Conservation (phyloP, 2,113 vertebrate genomes). For the Oceanodroma tethys region DNA sequence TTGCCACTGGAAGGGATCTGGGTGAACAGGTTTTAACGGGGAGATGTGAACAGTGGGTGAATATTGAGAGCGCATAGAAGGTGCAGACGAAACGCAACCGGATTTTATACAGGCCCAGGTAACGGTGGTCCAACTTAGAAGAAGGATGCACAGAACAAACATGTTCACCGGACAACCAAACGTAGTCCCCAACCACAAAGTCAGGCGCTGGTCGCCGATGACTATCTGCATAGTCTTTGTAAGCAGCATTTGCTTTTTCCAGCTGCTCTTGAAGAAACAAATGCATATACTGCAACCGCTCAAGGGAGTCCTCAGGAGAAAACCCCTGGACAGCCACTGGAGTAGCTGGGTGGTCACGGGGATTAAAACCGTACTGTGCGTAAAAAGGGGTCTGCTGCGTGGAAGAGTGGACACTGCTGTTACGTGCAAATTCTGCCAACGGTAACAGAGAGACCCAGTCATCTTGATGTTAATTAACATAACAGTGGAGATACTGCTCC, state of each 20-base stretch:
- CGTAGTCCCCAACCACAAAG: not conserved
- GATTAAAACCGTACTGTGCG: not conserved
- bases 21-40: not conserved
- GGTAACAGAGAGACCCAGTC: not conserved
- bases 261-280: not conserved
- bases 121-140: not conserved
- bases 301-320: not conserved
- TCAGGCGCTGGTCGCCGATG: not conserved
- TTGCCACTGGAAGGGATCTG: not conserved
- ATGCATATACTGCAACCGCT: not conserved
- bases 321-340: not conserved
- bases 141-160: not conserved
- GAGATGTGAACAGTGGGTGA: not conserved
- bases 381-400: not conserved
- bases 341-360: not conserved
- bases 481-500: not conserved
- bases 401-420: not conserved
- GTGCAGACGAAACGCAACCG: not conserved
- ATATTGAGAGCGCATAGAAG: not conserved
- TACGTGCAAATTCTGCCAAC: not conserved
- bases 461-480: not conserved
- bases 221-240: not conserved
- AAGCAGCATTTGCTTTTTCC: not conserved
- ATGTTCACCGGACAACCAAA: not conserved
- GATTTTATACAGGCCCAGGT: not conserved